Conservation (phyloP, 1,140 invertebrate genomes). For the Solenopsis invicta region DNA sequence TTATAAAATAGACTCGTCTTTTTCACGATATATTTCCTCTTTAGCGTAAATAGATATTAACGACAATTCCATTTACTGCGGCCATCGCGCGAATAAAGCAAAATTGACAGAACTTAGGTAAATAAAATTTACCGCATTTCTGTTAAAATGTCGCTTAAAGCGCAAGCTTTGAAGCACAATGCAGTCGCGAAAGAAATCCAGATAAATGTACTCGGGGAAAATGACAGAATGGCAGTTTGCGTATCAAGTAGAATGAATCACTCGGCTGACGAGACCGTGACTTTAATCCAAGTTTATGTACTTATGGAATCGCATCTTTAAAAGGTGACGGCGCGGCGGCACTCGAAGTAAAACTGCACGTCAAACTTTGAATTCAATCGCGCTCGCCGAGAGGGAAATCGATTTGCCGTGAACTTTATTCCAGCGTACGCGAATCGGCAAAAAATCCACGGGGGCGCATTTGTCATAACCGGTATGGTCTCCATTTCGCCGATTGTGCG, state of each 20-base stretch:
- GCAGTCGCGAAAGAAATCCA: slow-evolving; percentile 29
- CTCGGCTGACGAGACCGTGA: slow-evolving; percentile 31
- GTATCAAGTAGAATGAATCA: slow-evolving; percentile 39
- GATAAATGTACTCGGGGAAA: slow-evolving; percentile 30
- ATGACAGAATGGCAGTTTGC: slow-evolving; percentile 29
- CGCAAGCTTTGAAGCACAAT: slow-evolving; percentile 22
- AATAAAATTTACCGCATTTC: not conserved
- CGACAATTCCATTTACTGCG: slow-evolving; percentile 1
- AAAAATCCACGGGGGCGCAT: not conserved
- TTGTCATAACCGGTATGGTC: slow-evolving; percentile 9
- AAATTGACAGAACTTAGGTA: not conserved
- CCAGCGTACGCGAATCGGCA: not conserved
- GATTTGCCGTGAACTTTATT: slow-evolving; percentile 26
- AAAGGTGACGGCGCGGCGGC: not conserved
- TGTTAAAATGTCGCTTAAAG: slow-evolving; percentile 17
- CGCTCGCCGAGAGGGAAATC: not conserved
- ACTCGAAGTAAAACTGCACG: slow-evolving; percentile 12
- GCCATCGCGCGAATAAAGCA: not conserved
- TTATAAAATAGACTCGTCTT: not conserved
- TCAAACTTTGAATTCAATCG: slow-evolving; percentile 47
- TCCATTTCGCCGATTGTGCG: not conserved
- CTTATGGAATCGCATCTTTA: slow-evolving; percentile 32
- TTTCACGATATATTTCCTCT: slow-evolving; percentile 8
- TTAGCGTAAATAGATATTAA: slow-evolving; percentile 22
- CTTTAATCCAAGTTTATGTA: slow-evolving; percentile 40